These are phyloP conservation scores for Lepus americanus DNA, from an alignment of 2,113 vertebrate genomes.

Conservation along the genomic window DNA sequence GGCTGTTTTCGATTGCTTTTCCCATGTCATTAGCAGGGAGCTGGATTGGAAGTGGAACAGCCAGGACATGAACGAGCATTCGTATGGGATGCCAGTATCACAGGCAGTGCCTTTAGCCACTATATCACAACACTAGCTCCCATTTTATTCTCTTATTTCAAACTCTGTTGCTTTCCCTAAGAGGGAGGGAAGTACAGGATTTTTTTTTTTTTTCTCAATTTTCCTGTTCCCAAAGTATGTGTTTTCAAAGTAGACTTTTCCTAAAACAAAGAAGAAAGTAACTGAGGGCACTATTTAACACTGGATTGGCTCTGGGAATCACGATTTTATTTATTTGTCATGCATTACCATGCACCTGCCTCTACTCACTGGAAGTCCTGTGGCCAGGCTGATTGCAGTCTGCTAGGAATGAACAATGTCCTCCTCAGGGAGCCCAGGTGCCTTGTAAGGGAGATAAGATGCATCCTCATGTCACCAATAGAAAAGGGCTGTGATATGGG, in stretches of 20 bases:
- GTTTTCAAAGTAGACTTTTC: constrained; percentile 47
- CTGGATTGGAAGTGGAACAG: no score
- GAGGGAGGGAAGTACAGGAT: neutral
- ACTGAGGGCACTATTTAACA: neutral
- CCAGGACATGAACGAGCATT: no score
- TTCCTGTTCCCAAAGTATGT: neutral
- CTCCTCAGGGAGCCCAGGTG: neutral
- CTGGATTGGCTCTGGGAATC: neutral
- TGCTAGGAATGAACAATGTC: neutral
- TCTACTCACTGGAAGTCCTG: neutral
- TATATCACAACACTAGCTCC: no score
- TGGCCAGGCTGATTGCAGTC: neutral
- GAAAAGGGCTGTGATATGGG: neutral
- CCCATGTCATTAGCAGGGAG: no score
- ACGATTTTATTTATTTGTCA: neutral
- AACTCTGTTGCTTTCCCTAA: neutral
- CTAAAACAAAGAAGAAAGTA: constrained; percentile 52
- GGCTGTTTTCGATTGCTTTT: no score
- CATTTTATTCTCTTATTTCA: neutral
- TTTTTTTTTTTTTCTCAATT: neutral
- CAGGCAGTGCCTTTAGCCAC: no score
- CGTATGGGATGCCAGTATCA: no score
- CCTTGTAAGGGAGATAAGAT: constrained; percentile 38
- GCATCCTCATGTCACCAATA: neutral
- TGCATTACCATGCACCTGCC: neutral